Percentiles rank a stretch among this genome's conserved stretches.
Evolutionary conservation across 2,888 invertebrate genomes (phyloP).

Genomic region (Andrena minutula): DNA sequence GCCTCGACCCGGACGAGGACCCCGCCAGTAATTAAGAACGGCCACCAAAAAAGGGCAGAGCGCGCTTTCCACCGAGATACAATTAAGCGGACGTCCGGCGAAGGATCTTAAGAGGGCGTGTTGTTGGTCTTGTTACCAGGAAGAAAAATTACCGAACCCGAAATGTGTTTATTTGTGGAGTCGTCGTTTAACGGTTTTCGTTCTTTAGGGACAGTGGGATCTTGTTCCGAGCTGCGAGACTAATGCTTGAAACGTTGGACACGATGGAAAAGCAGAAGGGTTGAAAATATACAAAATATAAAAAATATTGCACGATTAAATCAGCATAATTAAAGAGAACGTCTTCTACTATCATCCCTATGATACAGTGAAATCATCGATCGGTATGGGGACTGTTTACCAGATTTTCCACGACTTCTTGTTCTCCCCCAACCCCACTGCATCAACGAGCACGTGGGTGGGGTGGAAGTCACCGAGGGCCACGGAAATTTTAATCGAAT

Average conservation of each 20-base stretch:
- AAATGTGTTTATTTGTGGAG: slow-evolving; percentile 47
- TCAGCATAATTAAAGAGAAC: not conserved
- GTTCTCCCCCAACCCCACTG: slow-evolving; percentile 44
- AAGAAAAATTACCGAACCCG: slow-evolving; percentile 49
- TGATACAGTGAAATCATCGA: slow-evolving; percentile 57
- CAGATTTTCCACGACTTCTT: slow-evolving; percentile 68
- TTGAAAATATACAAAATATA: too few relatives aligned
- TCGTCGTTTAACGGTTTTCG: not conserved
- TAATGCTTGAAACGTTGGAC: not conserved
- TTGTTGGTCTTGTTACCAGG: slow-evolving; percentile 49
- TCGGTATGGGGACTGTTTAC: slow-evolving; percentile 71
- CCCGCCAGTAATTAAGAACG: slow-evolving; percentile 76
- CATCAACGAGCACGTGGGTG: slow-evolving; percentile 55
- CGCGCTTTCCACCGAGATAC: slow-evolving; percentile 44
- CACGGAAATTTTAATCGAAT: slow-evolving; percentile 84
- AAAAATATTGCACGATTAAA: too few relatives aligned
- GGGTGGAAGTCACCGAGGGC: slow-evolving; percentile 76
- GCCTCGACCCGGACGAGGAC: slow-evolving; percentile 64
- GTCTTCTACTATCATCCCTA: slow-evolving; percentile 31
- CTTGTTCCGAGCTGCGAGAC: not conserved
- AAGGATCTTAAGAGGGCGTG: slow-evolving; percentile 42
- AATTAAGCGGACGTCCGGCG: slow-evolving; percentile 55
- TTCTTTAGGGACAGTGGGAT: not conserved
- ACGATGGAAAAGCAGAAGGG: too few relatives aligned
- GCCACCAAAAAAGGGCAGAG: slow-evolving; percentile 59